Evolutionary conservation across 2,797 vertebrate genomes (phyloP).

Genomic region (Alfaro cultratus): DNA sequence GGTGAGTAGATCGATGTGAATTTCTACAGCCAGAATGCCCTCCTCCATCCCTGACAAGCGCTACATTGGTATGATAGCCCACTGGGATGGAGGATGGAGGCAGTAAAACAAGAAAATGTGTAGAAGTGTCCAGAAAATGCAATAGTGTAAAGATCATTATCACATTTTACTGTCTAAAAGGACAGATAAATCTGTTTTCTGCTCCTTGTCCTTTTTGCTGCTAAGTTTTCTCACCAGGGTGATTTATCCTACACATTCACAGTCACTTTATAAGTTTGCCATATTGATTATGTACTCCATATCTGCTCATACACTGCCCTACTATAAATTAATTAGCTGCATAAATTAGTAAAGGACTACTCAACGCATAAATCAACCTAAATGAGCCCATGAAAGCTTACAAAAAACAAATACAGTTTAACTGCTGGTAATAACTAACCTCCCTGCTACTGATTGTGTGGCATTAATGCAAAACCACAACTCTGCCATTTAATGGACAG

Average conservation of each 20-base stretch:
- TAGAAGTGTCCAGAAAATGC: slow-evolving; percentile 18
- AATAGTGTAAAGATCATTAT: slow-evolving; percentile 25
- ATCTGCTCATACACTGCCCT: slow-evolving; percentile 39
- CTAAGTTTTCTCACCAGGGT: slow-evolving; percentile 34
- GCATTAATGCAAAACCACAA: slow-evolving; percentile 51
- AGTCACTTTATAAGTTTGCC: slow-evolving; percentile 20
- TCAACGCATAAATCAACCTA: slow-evolving; percentile 33
- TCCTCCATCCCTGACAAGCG: slow-evolving; percentile 78
- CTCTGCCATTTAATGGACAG: slow-evolving; percentile 52
- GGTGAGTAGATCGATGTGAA: slow-evolving; percentile 76
- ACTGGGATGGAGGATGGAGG: slow-evolving; percentile 42
- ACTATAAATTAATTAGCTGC: slow-evolving; percentile 46
- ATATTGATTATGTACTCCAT: slow-evolving; percentile 25
- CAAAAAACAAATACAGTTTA: slow-evolving; percentile 23
- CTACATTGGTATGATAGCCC: slow-evolving; percentile 57
- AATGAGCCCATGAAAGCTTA: slow-evolving; percentile 30
- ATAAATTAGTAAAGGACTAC: slow-evolving; percentile 39
- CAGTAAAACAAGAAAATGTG: slow-evolving; percentile 29
- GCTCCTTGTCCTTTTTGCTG: neutral
- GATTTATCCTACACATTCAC: slow-evolving; percentile 22
- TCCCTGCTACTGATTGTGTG: slow-evolving; percentile 30
- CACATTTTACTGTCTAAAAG: slow-evolving; percentile 31
- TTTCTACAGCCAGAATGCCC: slow-evolving; percentile 73
- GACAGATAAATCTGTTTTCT: slow-evolving; percentile 6
- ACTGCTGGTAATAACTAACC: slow-evolving; percentile 33